Percentiles rank a stretch among this genome's conserved stretches.
These are phyloP conservation scores for Sylvietta virens DNA, from an alignment of 2,113 vertebrate species.

Conservation along the genomic window DNA sequence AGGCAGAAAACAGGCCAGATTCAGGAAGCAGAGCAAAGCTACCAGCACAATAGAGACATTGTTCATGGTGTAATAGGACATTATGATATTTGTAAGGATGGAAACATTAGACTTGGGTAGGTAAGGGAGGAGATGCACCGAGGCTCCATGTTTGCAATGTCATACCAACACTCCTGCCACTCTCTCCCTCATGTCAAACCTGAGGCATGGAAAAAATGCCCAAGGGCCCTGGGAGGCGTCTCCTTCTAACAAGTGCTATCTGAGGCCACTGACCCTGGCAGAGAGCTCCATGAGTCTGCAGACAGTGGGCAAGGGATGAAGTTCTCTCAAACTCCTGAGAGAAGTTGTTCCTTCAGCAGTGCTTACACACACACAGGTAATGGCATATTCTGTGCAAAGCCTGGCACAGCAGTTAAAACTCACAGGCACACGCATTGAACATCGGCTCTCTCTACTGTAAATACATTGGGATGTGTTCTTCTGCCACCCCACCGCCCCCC, in stretches of 20 bases:
- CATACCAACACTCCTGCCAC: not conserved
- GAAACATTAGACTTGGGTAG: not conserved
- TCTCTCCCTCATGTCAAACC: not conserved
- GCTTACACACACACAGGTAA: not conserved
- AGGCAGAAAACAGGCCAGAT: not conserved
- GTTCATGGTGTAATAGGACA: not conserved
- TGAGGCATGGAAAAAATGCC: not conserved
- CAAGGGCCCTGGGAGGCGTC: not conserved
- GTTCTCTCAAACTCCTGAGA: not conserved
- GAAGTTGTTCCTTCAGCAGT: not conserved
- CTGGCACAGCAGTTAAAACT: not conserved
- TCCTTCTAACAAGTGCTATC: not conserved
- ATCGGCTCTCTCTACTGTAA: conserved; percentile 51
- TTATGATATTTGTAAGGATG: not conserved
- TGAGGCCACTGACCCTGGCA: not conserved
- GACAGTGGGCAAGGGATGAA: not conserved
- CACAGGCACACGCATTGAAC: not conserved
- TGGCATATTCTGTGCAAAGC: not conserved
- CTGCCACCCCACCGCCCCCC: not conserved
- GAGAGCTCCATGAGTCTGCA: not conserved
- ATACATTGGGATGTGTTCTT: not conserved
- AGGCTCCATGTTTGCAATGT: not conserved
- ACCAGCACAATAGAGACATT: not conserved
- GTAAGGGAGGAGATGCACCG: not conserved
- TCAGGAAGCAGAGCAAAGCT: not conserved